phyloP scores from a whole-genome alignment of 2,113 vertebrate genomes.

The Antigone vipio region DNA sequence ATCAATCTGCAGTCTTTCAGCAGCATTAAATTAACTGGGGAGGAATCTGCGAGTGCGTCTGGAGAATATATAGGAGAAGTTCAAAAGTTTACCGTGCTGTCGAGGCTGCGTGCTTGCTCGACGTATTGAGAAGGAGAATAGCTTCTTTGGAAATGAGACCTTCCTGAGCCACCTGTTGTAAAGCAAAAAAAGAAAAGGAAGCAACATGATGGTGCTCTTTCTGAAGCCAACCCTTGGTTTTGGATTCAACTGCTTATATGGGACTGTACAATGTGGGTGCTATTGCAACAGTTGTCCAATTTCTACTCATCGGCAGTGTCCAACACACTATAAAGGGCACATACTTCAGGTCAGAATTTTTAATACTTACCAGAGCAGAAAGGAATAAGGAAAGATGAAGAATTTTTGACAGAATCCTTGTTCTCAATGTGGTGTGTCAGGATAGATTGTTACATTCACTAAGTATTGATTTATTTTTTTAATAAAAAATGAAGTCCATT shows the following conservation, averaged over 20 bases:
- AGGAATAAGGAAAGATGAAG: not conserved
- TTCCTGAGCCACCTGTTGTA: not conserved
- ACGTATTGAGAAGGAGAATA: not conserved
- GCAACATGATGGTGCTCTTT: not conserved
- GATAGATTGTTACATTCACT: not conserved
- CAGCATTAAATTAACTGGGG: slow-evolving; percentile 15
- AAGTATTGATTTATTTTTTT: not conserved
- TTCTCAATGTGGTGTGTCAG: not conserved
- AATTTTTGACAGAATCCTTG: not conserved
- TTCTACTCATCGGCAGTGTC: not conserved
- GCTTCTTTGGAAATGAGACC: not conserved
- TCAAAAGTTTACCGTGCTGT: not conserved
- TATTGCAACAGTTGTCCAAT: not conserved
- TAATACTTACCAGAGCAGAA: not conserved
- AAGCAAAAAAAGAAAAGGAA: not conserved
- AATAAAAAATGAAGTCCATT: not conserved
- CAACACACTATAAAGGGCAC: not conserved
- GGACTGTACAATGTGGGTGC: not conserved
- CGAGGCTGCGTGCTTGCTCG: not conserved
- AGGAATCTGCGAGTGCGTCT: not conserved
- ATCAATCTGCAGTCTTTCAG: not conserved
- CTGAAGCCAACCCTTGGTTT: not conserved
- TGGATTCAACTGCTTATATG: not conserved
- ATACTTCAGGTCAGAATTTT: not conserved
- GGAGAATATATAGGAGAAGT: slow-evolving; percentile 35